Evolutionary conservation across 2,113 vertebrate species (phyloP).

Genomic region (Tragelaphus imberbis): DNA sequence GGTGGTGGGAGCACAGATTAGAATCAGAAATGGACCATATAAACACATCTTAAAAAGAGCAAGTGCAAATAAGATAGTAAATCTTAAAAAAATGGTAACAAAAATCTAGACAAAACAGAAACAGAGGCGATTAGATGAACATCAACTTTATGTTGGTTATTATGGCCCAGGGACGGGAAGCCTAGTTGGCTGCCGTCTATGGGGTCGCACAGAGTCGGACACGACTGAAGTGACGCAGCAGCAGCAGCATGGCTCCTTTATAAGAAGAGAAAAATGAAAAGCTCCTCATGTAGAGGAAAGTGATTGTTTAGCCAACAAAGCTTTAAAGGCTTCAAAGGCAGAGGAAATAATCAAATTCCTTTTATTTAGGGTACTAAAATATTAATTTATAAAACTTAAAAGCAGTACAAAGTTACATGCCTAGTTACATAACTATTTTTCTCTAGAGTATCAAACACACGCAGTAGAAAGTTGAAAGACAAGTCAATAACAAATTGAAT

Average conservation of each 20-base stretch:
- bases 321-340: background rate
- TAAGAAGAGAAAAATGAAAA: background rate
- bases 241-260: background rate
- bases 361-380: slow-evolving; percentile 17
- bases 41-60: background rate
- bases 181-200: no score
- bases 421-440: background rate
- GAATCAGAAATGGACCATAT: background rate
- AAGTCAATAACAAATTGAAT: background rate
- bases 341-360: slow-evolving; percentile 13
- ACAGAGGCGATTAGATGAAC: background rate
- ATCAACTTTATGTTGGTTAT: background rate
- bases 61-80: background rate
- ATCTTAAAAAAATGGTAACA: background rate
- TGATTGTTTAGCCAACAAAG: slow-evolving; percentile 6
- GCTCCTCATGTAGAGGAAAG: background rate
- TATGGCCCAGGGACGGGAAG: no score
- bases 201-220: no score
- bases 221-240: no score
- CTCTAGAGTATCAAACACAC: background rate
- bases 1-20: background rate
- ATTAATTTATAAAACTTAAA: slow-evolving; percentile 39
- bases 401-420: background rate
- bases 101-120: background rate
- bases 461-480: background rate